Evolutionary conservation across 1,140 invertebrate species (phyloP).

Genomic region (Potamilus streckersoni): DNA sequence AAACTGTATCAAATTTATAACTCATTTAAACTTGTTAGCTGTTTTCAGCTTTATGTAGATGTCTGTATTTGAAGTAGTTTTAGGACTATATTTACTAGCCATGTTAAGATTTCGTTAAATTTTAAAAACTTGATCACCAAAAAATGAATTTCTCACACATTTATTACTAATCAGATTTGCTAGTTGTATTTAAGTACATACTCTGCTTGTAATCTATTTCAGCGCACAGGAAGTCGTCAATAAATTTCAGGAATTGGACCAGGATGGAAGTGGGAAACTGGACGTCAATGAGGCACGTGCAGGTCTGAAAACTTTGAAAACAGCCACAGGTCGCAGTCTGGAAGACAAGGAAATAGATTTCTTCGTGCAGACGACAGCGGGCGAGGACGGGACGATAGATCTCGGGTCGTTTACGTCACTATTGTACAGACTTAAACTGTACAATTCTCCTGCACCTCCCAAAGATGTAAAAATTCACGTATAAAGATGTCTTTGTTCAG

Average conservation of each 20-base stretch:
- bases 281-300: slow-evolving; percentile 51
- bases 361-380: slow-evolving; percentile 55
- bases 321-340: slow-evolving; percentile 53
- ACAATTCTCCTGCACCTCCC: slow-evolving; percentile 48
- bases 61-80: too few species aligned
- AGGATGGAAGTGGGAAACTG: slow-evolving; percentile 56
- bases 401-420: slow-evolving; percentile 58
- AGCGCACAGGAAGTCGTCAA: slow-evolving; percentile 54
- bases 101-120: too few species aligned
- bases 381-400: slow-evolving; percentile 53
- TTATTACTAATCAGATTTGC: too few species aligned
- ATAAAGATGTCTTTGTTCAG: too few species aligned
- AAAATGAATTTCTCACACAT: too few species aligned
- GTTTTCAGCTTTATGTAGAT: too few species aligned
- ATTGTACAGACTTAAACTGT: slow-evolving; percentile 54
- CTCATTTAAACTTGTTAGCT: too few species aligned
- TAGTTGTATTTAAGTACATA: too few species aligned
- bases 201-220: slow-evolving; percentile 2
- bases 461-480: too few species aligned
- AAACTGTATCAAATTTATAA: too few species aligned
- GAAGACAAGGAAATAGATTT: slow-evolving; percentile 61
- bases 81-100: too few species aligned
- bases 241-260: slow-evolving; percentile 57
- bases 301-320: slow-evolving; percentile 55
- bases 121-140: too few species aligned